Percentiles rank a stretch among this genome's conserved stretches.
Evolutionary conservation across 2,113 vertebrate species (phyloP).

Genomic region (Oceanodroma tethys): DNA sequence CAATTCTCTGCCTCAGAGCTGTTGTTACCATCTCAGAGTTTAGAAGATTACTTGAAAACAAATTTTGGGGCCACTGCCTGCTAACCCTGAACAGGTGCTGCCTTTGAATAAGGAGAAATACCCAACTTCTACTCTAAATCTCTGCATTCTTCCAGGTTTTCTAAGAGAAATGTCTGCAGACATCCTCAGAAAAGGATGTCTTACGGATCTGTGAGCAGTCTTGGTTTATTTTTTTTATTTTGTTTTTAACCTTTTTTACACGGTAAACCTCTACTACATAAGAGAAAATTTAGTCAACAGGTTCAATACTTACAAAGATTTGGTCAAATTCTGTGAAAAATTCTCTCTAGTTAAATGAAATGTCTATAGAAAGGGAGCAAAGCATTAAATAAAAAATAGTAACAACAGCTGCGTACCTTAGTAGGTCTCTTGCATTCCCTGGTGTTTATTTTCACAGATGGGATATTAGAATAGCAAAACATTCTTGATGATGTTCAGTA

Average conservation of each 20-base stretch:
- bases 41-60: neutral
- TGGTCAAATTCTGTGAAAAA: neutral
- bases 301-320: neutral
- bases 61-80: neutral
- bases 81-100: neutral
- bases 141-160: neutral
- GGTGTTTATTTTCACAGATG: neutral
- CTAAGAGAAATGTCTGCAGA: neutral
- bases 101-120: neutral
- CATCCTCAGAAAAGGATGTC: neutral
- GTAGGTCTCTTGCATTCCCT: neutral
- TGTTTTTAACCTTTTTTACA: neutral
- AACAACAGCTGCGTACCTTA: neutral
- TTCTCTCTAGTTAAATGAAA: neutral
- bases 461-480: neutral
- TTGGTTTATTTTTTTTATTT: accelerated
- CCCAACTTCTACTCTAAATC: neutral
- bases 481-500: neutral
- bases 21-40: neutral
- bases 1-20: neutral
- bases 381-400: neutral
- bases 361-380: neutral
- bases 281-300: neutral
- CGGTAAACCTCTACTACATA: neutral
- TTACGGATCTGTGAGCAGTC: neutral